Percentiles rank a stretch among this genome's conserved stretches.
These are phyloP conservation scores for Talpa occidentalis DNA, from an alignment of 2,113 vertebrate species.

Conservation along the genomic window DNA sequence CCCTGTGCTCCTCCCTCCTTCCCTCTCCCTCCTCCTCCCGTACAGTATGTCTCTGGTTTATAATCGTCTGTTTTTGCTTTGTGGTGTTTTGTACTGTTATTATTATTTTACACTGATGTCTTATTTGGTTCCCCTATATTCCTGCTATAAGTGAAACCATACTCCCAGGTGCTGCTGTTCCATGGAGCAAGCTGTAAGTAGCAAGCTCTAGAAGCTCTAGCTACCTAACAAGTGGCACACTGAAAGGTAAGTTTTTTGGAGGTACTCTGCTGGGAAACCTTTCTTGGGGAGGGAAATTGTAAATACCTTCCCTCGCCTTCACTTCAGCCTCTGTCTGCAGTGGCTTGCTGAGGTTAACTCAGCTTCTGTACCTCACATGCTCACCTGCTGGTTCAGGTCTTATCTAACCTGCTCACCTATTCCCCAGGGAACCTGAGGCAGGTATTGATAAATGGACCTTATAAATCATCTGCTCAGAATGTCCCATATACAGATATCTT, in stretches of 20 bases:
- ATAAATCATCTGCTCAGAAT: background rate
- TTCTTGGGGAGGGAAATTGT: background rate
- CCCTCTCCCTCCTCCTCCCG: too few relatives aligned
- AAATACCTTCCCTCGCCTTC: background rate
- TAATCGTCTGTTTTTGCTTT: too few relatives aligned
- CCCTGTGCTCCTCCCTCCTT: too few relatives aligned
- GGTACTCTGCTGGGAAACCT: background rate
- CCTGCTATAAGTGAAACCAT: too few relatives aligned
- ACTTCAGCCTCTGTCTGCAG: background rate
- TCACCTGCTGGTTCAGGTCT: background rate
- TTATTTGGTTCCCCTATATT: too few relatives aligned
- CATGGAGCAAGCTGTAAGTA: background rate
- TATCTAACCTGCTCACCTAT: background rate
- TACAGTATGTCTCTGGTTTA: too few relatives aligned
- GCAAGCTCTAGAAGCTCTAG: background rate
- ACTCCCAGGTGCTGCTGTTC: background rate
- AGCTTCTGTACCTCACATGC: background rate
- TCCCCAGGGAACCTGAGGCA: background rate
- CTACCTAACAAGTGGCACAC: rapidly evolving
- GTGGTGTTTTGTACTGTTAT: too few relatives aligned
- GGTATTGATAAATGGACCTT: background rate
- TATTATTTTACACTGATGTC: too few relatives aligned
- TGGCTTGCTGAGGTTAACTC: background rate
- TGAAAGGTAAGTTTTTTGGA: background rate
- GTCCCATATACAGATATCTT: background rate